Base-by-base conservation (phyloP, 1,140 invertebrate species). In the Magallana angulata region DNA sequence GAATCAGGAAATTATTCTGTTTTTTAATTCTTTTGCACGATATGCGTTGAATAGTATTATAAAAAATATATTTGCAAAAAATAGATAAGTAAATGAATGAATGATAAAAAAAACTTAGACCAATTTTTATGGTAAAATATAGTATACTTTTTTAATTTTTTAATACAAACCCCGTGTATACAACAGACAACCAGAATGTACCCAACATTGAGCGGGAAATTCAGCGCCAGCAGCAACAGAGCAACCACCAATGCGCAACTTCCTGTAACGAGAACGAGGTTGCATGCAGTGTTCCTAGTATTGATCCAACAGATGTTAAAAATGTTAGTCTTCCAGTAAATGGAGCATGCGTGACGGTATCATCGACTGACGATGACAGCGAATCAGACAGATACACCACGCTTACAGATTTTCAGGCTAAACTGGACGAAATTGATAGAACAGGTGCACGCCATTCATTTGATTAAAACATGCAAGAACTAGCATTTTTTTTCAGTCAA, bases 121-220 rank as follows among this genome's bases (percentile, higher is more conserved):
- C 18, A 24, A 24, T 24, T 24, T 24, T 24, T 24, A 24, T 24
- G 18, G 18, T 24, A 24, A 24, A 24, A 24, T 24, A 24, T 24
- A 24, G 18, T 24, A 24, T 24, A 24, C 18, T 24, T 24, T 24
- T 24, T 24, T 24, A 24, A 24, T 24, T 24, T 24, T 24, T 24
- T 24, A 24, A 24, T 24, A 24, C 18, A 24, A 24, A 24, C 18
- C 18, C 81, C 0, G 48, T 82, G n/a, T 82, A 82, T 24, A 30
- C n/a, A 16, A 9, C 48, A 11, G 16, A 57, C 48, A 82, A 82
- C 36, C 81, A 82, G 36, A 82, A 82, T 14, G 81, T 82, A 56
- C 11, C 81, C 5, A 82, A 82, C 16, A 18, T 82, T 18, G 81
- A 82, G 48, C 48, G 81, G 48, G 81, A 82, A 24, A 58, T 82